Base-by-base conservation (phyloP, 2,113 vertebrate genomes). In the Apaloderma vittatum region DNA sequence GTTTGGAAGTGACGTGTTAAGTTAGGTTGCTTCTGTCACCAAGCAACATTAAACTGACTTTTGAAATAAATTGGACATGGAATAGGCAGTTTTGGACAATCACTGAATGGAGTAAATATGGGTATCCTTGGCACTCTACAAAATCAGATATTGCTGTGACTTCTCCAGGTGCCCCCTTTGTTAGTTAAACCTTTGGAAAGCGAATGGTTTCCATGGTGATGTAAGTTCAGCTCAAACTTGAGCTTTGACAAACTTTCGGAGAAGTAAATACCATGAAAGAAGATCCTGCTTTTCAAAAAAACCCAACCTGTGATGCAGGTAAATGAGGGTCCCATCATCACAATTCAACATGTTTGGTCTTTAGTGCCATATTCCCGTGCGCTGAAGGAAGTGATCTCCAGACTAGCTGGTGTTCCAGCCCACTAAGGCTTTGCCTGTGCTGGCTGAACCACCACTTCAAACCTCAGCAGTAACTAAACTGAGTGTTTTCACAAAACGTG, bases 351-450 rank as follows among this genome's bases (percentile, higher is more conserved):
- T 37, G 22, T 21, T 40, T 76, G 29, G 9, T 30, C 48, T 29
- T 65, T 22, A 40, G 48, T 43, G 55, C 29, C 15, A 0, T 26
- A 2, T 80, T 63, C n/a, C 49, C 4, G 4, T 0, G 0, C 22
- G 8, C 19, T 40, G 45, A 55, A n/a, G 18, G 9, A 76, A 72
- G 15, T 19, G 30, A n/a, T 77, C 34, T 62, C 51, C 36, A 13
- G 15, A 66, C 16, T 21, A 59, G 15, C 46, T 72, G 11, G 9
- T 40, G 22, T 46, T 77, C 20, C 20, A 67, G 34, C 18, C 34
- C 27, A 11, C 48, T 46, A 24, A 65, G 30, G 21, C 34, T 68
- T 65, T 62, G 29, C 13, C 11, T 16, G 16, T 43, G 36, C 15
- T 86, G 34, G 11, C 72, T 73, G 63, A 73, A 43, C 13, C 20